Conservation (phyloP, 2,113 vertebrate genomes). For the Micronycteris hirsuta region DNA sequence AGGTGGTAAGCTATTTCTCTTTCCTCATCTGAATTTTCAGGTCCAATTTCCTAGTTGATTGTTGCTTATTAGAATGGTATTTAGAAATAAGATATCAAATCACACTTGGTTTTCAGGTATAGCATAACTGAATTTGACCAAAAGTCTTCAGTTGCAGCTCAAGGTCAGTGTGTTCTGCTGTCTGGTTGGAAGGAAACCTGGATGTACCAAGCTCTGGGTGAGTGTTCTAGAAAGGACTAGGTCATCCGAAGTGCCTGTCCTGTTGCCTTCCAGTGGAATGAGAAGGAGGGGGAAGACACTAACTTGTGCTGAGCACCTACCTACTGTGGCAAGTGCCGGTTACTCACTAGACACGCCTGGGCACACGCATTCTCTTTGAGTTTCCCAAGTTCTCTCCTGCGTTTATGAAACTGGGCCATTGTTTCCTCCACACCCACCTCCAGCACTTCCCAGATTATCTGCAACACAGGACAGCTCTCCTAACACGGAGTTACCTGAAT, state of each 20-base stretch:
- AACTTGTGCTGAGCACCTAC: neutral
- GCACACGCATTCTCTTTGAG: neutral
- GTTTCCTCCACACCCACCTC: neutral
- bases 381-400: neutral
- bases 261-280: neutral
- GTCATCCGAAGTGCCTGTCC: neutral
- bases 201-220: neutral
- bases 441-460: neutral
- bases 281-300: neutral
- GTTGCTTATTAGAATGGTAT: neutral
- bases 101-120: neutral
- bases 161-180: neutral
- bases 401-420: neutral
- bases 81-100: neutral
- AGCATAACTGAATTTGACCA: neutral
- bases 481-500: neutral
- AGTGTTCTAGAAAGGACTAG: neutral
- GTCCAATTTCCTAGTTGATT: neutral
- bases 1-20: neutral
- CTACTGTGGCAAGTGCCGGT: neutral
- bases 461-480: neutral
- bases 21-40: neutral
- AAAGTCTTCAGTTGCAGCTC: neutral
- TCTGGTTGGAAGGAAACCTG: neutral
- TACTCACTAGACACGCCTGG: accelerated